Evolutionary conservation across 2,888 invertebrate genomes (phyloP).

Genomic region (Nomada ferruginata): DNA sequence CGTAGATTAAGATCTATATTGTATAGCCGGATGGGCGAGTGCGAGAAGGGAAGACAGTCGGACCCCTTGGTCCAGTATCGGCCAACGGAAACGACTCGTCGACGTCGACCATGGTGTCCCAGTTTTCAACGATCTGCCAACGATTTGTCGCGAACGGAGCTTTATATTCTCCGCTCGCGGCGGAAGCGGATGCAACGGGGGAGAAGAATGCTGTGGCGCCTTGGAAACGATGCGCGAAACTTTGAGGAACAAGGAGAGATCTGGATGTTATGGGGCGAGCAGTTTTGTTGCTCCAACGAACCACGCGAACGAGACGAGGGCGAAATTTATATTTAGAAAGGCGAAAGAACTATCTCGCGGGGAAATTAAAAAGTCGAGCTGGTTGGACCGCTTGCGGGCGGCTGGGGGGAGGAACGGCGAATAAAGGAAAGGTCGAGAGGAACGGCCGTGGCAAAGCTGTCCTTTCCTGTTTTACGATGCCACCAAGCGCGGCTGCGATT

Average conservation of each 20-base stretch:
- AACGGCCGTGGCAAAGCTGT: slow-evolving; percentile 1
- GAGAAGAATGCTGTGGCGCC: not conserved
- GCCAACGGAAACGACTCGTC: slow-evolving; percentile 16
- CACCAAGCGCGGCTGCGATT: not conserved
- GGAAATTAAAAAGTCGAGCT: slow-evolving; percentile 26
- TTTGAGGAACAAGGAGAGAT: slow-evolving; percentile 32
- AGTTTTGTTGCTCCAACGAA: slow-evolving; percentile 30
- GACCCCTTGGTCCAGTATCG: not conserved
- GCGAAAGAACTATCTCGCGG: slow-evolving; percentile 20
- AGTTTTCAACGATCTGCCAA: slow-evolving; percentile 24
- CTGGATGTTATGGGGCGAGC: slow-evolving; percentile 28
- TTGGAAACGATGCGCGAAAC: not conserved
- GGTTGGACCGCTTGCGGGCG: slow-evolving; percentile 3
- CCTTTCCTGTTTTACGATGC: not conserved
- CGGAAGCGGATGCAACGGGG: not conserved
- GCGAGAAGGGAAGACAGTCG: slow-evolving; percentile 9
- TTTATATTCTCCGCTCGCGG: slow-evolving; percentile 11
- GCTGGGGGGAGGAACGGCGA: not conserved
- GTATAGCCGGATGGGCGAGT: not conserved
- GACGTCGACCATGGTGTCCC: not conserved
- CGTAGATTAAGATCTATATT: slow-evolving; percentile 9
- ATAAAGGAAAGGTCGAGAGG: slow-evolving; percentile 2
- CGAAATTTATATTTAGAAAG: slow-evolving; percentile 36
- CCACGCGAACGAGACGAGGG: not conserved
- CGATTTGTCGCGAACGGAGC: slow-evolving; percentile 14